Conservation (phyloP, 2,113 vertebrate genomes). For the Petrocephalus zakoni region DNA sequence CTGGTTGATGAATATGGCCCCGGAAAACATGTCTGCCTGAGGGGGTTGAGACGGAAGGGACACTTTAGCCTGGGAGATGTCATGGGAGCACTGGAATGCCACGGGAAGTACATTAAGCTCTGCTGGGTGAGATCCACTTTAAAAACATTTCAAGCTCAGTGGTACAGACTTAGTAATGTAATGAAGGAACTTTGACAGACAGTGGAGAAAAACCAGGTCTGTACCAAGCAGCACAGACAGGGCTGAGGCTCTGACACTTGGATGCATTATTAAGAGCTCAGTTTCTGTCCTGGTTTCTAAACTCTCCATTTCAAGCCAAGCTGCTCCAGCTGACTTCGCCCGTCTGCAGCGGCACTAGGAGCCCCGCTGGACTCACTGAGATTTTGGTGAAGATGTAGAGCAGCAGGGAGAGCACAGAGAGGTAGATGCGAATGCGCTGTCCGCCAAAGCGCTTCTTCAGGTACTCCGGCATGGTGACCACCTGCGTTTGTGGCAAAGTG, state of each 20-base stretch:
- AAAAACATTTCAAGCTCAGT: background rate
- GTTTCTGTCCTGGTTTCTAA: background rate
- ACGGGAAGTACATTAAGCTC: background rate
- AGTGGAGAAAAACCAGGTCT: background rate
- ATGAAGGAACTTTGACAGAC: background rate
- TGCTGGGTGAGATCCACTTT: background rate
- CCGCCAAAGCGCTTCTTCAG: slow-evolving; percentile 88
- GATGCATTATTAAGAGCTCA: background rate
- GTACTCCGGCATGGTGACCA: slow-evolving; percentile 96
- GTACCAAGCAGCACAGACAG: background rate
- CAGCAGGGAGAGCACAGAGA: slow-evolving; percentile 82
- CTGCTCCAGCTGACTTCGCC: background rate
- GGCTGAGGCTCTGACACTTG: background rate
- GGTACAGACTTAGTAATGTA: background rate
- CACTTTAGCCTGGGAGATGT: background rate
- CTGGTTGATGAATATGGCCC: slow-evolving; percentile 85
- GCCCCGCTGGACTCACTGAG: slow-evolving; percentile 75
- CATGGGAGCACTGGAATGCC: background rate
- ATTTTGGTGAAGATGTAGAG: slow-evolving; percentile 95
- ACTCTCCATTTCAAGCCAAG: background rate
- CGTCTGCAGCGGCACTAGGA: background rate
- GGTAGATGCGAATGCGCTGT: slow-evolving; percentile 82
- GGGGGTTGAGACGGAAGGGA: background rate
- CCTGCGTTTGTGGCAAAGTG: slow-evolving; percentile 49
- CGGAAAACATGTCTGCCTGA: slow-evolving; percentile 90